phyloP scores from a whole-genome alignment of 30 jellyfish, hydroid and myxozoan species.

The Phacellophora camtschatica region DNA sequence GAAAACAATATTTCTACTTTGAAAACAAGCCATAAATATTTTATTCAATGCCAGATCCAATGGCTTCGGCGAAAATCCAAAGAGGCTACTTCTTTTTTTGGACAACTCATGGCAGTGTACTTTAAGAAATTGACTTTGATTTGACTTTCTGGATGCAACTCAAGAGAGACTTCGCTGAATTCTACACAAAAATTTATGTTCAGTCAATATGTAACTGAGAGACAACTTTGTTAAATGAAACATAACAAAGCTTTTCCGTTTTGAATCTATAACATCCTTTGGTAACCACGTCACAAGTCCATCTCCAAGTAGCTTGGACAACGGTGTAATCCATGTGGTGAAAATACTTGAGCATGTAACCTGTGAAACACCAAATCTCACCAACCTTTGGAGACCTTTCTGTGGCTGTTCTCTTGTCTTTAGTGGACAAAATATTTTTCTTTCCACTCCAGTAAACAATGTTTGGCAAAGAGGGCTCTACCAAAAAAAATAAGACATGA shows the following conservation, averaged over 20 bases:
- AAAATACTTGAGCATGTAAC: background rate
- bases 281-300: too few species aligned
- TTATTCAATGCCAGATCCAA: too few species aligned
- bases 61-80: too few species aligned
- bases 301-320: too few species aligned
- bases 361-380: background rate
- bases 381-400: background rate
- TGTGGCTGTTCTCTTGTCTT: background rate
- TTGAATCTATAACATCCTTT: too few species aligned
- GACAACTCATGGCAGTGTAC: too few species aligned
- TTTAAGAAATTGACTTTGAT: background rate
- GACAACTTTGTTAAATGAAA: too few species aligned
- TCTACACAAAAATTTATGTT: too few species aligned
- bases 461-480: constrained; percentile 25
- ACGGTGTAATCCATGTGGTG: background rate
- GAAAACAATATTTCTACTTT: background rate
- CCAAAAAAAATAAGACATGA: constrained; percentile 13
- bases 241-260: too few species aligned
- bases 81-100: too few species aligned
- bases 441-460: constrained; percentile 35
- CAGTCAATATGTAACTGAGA: too few species aligned
- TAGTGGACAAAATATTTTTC: background rate
- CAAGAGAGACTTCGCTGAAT: too few species aligned
- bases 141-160: background rate
- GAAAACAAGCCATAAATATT: background rate